These are phyloP conservation scores for Herpetotheres cachinnans DNA, from an alignment of 2,113 vertebrate species.

Conservation along the genomic window DNA sequence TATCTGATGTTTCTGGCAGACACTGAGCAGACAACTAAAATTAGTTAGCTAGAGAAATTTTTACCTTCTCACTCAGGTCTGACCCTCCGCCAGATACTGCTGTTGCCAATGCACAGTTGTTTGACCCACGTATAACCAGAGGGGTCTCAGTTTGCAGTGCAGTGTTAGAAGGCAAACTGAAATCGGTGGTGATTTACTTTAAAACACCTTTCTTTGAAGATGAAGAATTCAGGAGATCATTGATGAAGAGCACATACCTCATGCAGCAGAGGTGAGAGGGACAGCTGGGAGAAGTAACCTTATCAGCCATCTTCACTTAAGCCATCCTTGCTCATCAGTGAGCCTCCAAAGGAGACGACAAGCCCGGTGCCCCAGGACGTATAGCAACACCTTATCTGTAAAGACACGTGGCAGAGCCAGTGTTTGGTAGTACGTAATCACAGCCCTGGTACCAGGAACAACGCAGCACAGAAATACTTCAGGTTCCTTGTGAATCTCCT, in stretches of 20 bases:
- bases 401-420: background rate
- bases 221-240: background rate
- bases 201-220: background rate
- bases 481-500: background rate
- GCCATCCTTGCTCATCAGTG: background rate
- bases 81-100: accelerated
- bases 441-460: background rate
- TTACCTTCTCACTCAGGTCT: background rate
- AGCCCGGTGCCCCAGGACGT: background rate
- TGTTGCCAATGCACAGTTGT: background rate
- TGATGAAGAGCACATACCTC: background rate
- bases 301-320: background rate
- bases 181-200: background rate
- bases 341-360: background rate
- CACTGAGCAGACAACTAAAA: background rate
- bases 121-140: background rate
- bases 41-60: background rate
- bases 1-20: background rate
- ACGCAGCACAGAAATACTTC: background rate
- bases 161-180: background rate
- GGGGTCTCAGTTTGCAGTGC: background rate
- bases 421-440: background rate
- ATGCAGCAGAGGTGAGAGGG: background rate
- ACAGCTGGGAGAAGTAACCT: background rate
- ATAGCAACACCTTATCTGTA: background rate